Conservation (phyloP, 2,888 invertebrate species). For the Trachelus stipa region DNA sequence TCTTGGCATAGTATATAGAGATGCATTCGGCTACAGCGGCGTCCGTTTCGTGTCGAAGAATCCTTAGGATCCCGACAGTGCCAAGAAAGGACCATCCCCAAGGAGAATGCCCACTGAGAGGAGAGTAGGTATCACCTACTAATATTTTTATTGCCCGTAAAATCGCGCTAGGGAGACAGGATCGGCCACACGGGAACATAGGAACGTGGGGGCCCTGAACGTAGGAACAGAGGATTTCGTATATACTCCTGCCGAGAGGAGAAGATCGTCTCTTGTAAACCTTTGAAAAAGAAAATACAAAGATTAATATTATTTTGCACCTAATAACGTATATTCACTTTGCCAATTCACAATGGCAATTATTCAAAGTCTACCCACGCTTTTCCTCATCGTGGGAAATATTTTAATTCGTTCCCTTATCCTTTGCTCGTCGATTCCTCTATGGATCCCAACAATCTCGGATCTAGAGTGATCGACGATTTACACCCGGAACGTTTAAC, state of each 20-base stretch:
- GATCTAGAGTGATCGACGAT: background rate
- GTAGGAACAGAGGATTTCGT: background rate
- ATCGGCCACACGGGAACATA: constrained; percentile 22
- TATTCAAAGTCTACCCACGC: background rate
- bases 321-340: background rate
- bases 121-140: constrained; percentile 46
- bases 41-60: constrained; percentile 19
- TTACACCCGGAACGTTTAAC: background rate
- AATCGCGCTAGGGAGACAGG: constrained; percentile 33
- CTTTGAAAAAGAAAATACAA: background rate
- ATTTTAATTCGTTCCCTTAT: background rate
- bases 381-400: background rate
- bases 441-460: background rate
- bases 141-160: constrained; percentile 62
- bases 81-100: constrained; percentile 19
- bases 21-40: constrained; percentile 7
- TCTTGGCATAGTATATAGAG: constrained; percentile 31
- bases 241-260: background rate
- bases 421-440: background rate
- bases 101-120: constrained; percentile 25
- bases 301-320: background rate
- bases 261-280: background rate
- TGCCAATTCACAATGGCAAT: background rate
- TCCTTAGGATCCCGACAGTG: constrained; percentile 7
- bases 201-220: background rate